Conservation (phyloP, 2,888 invertebrate genomes). For the Pandemis cinnamomeana region DNA sequence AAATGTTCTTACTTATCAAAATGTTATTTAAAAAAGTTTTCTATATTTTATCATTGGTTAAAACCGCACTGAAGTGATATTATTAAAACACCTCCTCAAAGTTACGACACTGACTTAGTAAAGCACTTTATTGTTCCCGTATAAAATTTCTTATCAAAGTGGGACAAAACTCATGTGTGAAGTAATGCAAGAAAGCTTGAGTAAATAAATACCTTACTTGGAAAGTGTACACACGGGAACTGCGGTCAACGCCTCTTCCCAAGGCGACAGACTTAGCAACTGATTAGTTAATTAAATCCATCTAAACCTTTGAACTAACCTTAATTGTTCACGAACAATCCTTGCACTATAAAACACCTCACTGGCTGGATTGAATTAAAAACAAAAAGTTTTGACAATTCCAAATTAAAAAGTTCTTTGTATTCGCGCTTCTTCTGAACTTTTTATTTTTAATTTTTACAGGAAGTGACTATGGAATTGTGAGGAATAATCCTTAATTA, state of each 20-base stretch:
- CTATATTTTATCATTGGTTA: too few species aligned
- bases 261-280: slow-evolving; percentile 28
- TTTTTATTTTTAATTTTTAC: slow-evolving; percentile 9
- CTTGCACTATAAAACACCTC: slow-evolving; percentile 35
- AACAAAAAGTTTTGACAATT: slow-evolving; percentile 12
- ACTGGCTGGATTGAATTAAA: slow-evolving; percentile 23
- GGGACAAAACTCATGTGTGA: slow-evolving; percentile 25
- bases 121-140: background rate
- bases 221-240: slow-evolving; percentile 46
- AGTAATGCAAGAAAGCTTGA: slow-evolving; percentile 47
- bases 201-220: slow-evolving; percentile 45
- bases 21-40: too few species aligned
- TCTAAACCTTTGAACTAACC: slow-evolving; percentile 38
- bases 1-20: too few species aligned
- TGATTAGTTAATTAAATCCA: slow-evolving; percentile 22
- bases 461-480: background rate
- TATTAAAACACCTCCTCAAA: background rate
- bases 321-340: slow-evolving; percentile 29
- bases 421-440: background rate
- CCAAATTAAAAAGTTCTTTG: background rate
- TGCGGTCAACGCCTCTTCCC: slow-evolving; percentile 62
- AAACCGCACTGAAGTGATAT: too few species aligned
- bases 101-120: background rate
- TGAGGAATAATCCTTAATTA: background rate
- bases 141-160: slow-evolving; percentile 37